Conservation (phyloP, 35 echinoderm and acorn worm species). For the Hemicentrotus pulcherrimus region DNA sequence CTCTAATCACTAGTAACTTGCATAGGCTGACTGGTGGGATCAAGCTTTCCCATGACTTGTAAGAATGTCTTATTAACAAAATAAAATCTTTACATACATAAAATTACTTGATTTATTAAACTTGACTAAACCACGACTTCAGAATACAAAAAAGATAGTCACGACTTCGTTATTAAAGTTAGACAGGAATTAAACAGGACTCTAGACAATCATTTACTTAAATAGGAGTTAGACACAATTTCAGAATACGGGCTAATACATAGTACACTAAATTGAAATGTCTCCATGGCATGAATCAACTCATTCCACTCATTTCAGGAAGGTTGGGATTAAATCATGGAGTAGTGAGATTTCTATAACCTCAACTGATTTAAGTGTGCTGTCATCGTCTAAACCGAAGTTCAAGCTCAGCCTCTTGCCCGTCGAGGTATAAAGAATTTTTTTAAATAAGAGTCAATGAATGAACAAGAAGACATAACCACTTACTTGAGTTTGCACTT, state of each 20-base stretch:
- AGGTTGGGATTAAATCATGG: neutral
- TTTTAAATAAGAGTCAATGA: neutral
- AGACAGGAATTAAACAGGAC: too few species aligned
- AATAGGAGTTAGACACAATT: too few species aligned
- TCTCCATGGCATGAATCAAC: constrained; percentile 10
- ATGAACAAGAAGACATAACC: neutral
- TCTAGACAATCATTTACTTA: too few species aligned
- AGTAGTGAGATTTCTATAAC: neutral
- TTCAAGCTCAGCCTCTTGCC: neutral
- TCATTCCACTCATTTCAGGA: neutral
- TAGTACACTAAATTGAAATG: neutral
- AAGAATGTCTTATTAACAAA: too few species aligned
- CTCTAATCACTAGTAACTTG: neutral
- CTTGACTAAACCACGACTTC: too few species aligned
- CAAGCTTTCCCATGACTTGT: too few species aligned
- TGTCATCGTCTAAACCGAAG: neutral
- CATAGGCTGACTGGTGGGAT: too few species aligned
- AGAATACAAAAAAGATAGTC: too few species aligned
- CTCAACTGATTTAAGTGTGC: neutral
- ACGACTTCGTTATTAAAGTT: too few species aligned
- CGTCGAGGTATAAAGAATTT: neutral
- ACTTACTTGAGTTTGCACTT: constrained; percentile 47
- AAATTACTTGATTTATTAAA: too few species aligned
- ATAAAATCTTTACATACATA: too few species aligned
- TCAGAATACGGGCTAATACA: too few species aligned